phyloP scores from a whole-genome alignment of 2,113 vertebrate genomes.

The Malurus cyaneus region DNA sequence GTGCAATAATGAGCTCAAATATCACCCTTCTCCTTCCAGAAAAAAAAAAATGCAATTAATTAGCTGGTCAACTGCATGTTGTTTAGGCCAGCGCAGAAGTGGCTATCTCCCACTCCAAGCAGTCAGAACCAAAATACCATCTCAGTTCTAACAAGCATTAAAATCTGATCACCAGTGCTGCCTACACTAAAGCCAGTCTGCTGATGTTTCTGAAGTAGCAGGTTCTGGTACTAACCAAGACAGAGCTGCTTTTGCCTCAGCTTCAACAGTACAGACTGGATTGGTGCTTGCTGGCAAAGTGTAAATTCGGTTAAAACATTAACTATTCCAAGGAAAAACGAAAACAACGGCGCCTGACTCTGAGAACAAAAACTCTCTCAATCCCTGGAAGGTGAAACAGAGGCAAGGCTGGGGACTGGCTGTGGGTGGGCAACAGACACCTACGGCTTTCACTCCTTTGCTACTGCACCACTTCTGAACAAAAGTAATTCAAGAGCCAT shows the following conservation, averaged over 20 bases:
- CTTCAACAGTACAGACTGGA: neutral
- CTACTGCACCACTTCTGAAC: neutral
- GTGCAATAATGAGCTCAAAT: neutral
- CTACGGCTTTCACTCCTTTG: neutral
- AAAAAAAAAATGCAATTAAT: neutral
- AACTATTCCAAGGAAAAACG: neutral
- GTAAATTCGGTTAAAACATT: neutral
- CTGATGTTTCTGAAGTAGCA: neutral
- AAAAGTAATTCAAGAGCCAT: neutral
- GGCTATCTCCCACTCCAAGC: neutral
- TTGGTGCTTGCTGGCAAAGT: neutral
- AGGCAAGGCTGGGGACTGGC: neutral
- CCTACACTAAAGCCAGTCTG: neutral
- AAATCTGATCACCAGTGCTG: neutral
- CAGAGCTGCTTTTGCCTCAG: neutral
- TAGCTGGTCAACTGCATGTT: neutral
- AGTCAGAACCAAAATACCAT: conserved; percentile 2
- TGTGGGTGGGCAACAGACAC: neutral
- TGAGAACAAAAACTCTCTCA: neutral
- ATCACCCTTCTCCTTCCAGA: neutral
- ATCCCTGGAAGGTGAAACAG: neutral
- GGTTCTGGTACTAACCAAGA: neutral
- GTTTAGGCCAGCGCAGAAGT: neutral
- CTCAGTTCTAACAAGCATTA: neutral
- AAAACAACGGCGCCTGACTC: neutral